Percentiles rank a stretch among this genome's conserved stretches.
Conservation (phyloP, 2,113 vertebrate species). For the Sorex araneus region DNA sequence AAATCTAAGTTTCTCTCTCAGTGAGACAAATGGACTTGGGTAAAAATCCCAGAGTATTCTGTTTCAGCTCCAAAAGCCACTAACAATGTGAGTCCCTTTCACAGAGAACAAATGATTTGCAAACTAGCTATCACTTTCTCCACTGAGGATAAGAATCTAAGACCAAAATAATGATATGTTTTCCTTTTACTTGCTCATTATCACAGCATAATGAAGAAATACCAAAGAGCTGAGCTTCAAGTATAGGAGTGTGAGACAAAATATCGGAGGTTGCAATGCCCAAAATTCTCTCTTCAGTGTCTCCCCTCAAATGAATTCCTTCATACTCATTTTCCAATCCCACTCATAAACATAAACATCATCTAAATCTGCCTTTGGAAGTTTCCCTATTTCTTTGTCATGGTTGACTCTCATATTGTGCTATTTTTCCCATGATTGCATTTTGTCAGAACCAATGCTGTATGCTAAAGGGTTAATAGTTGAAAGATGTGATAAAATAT, state of each 20-base stretch:
- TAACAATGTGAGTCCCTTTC: neutral
- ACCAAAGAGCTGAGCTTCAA: neutral
- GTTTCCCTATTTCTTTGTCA: constrained; percentile 4
- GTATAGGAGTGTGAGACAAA: neutral
- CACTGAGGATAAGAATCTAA: constrained; percentile 57
- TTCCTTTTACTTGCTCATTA: constrained; percentile 60
- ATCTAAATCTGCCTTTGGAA: neutral
- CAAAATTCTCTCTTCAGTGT: neutral
- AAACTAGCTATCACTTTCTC: constrained; percentile 53
- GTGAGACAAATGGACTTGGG: neutral
- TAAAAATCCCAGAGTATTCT: constrained; percentile 37
- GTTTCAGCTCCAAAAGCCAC: constrained; percentile 36
- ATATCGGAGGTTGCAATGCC: neutral
- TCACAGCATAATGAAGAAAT: constrained; percentile 7
- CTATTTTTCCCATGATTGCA: neutral
- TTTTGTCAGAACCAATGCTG: constrained; percentile 18
- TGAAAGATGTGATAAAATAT: neutral
- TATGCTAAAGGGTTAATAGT: neutral
- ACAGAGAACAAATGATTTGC: constrained; percentile 54
- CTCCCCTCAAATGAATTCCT: constrained; percentile 10
- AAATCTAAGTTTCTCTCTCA: neutral
- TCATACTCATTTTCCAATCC: neutral
- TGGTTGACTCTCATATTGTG: neutral
- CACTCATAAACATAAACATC: neutral
- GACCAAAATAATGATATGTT: constrained; percentile 53